A percentile compares a stretch with the other conserved stretches of the same genome.
Evolutionary conservation across 2,797 vertebrate species (phyloP).

Genomic region (Rhabdophis nuchalis): DNA sequence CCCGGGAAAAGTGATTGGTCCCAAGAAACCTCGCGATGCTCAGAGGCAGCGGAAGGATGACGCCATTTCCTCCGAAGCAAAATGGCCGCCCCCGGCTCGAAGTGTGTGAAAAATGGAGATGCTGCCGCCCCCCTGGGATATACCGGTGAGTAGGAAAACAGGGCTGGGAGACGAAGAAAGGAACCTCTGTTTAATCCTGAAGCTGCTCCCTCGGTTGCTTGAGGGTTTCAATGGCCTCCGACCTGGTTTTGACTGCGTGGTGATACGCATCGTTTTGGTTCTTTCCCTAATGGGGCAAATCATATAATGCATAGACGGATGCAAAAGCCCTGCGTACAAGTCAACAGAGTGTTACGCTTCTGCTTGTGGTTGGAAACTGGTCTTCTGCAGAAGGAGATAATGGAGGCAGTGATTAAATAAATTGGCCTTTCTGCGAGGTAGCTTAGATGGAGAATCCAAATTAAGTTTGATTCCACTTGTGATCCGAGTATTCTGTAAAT

Average conservation of each 20-base stretch:
- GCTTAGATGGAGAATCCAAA: background rate
- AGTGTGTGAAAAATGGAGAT: slow-evolving; percentile 36
- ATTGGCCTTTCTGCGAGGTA: background rate
- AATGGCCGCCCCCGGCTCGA: slow-evolving; percentile 76
- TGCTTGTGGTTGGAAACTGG: background rate
- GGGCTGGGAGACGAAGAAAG: background rate
- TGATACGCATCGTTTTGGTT: background rate
- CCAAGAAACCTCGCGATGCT: slow-evolving; percentile 24
- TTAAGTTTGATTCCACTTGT: background rate
- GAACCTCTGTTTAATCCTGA: background rate
- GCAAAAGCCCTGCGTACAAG: background rate
- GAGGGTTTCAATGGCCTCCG: background rate
- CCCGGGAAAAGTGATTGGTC: slow-evolving; percentile 34
- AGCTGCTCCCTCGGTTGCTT: background rate
- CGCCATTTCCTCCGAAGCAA: slow-evolving; percentile 46
- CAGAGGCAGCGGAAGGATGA: background rate
- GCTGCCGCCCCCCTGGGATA: slow-evolving; percentile 63
- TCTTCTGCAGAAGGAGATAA: background rate
- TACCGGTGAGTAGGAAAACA: slow-evolving; percentile 65
- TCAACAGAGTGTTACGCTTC: background rate
- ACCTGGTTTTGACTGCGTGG: background rate
- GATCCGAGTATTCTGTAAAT: background rate
- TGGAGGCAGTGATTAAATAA: background rate
- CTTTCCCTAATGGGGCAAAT: background rate
- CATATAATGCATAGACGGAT: background rate